Evolutionary conservation across 2,888 invertebrate genomes (phyloP), one percentile per base, ranked within the genome.

Genomic region (Tillus elongatus): DNA sequence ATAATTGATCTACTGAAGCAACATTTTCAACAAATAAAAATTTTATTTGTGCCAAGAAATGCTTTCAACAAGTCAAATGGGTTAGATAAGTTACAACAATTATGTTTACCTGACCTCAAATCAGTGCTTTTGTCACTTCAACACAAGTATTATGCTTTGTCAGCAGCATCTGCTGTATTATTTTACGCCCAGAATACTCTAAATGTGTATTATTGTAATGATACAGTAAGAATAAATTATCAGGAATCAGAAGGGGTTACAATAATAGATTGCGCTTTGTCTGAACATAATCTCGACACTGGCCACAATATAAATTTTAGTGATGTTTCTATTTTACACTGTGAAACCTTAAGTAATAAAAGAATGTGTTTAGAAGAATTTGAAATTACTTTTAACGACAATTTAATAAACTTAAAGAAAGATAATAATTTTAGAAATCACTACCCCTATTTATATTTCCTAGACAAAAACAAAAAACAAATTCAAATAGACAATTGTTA

Each of bases 201-300:
- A 52, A 81, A 80, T 45, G 69, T 84, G 11, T 70, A 79, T 11
- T 90, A 85, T 61, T 76, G 81, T 1, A 74, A 77, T 35, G 76
- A 77, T 52, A 82, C 90, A 0, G 64, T 95, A 42, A 83, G 81
- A 64, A 73, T 93, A 16, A 78, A 82, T 47, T 93, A 85, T 59
- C 79, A 83, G 62, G 82, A 82, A 10, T 80, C 87, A 9, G 82
- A 88, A 63, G 77, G 85, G 40, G 80, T 81, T 6, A 81, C 85
- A 58, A 73, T 84, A 53, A 88, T 95, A 50, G 91, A 91, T 88
- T n/a, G n/a, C n/a, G n/a, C n/a, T n/a, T n/a, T n/a, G n/a, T n/a
- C n/a, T n/a, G n/a, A n/a, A n/a, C n/a, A n/a, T n/a, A n/a, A n/a
- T n/a, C n/a, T n/a, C n/a, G n/a, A n/a, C n/a, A n/a, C n/a, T n/a